A percentile compares a stretch with the other conserved stretches of the same genome.
Conservation (phyloP, 2,797 vertebrate species). For the Gobio occitaniae region DNA sequence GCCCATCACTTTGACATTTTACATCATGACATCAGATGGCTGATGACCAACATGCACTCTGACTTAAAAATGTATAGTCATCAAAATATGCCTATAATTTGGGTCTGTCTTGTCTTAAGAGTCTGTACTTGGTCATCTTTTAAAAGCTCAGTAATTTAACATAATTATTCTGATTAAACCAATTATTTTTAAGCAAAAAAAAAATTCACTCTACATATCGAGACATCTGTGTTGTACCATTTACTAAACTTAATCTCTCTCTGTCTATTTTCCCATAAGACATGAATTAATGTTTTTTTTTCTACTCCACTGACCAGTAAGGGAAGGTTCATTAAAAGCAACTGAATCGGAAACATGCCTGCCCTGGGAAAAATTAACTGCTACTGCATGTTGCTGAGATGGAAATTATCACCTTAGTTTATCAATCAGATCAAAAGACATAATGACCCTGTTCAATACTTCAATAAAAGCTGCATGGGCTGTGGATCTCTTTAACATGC, state of each 20-base stretch:
- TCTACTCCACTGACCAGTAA: slow-evolving; percentile 98
- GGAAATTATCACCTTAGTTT: slow-evolving; percentile 78
- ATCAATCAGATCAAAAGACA: slow-evolving; percentile 84
- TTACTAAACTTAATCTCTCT: slow-evolving; percentile 74
- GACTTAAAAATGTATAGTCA: slow-evolving; percentile 51
- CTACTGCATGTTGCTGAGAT: slow-evolving; percentile 83
- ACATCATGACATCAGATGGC: slow-evolving; percentile 63
- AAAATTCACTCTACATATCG: slow-evolving; percentile 74
- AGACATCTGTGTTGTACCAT: slow-evolving; percentile 86
- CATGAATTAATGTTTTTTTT: slow-evolving; percentile 93
- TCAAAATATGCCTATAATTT: slow-evolving; percentile 39
- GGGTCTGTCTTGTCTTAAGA: not conserved
- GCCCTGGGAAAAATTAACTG: slow-evolving; percentile 98
- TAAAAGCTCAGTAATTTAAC: not conserved
- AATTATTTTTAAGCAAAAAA: not conserved
- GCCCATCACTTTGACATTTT: slow-evolving; percentile 76
- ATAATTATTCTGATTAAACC: slow-evolving; percentile 20
- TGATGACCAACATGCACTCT: slow-evolving; percentile 22
- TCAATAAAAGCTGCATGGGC: slow-evolving; percentile 60
- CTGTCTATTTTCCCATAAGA: slow-evolving; percentile 92
- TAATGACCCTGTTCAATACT: slow-evolving; percentile 73
- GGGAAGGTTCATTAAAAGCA: slow-evolving; percentile 99
- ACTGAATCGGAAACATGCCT: slow-evolving; percentile 99
- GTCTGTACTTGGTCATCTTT: slow-evolving; percentile 2
- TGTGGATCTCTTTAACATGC: slow-evolving; percentile 61